phyloP scores from a whole-genome alignment of 1,140 invertebrate species.

The Panulirus ornatus region DNA sequence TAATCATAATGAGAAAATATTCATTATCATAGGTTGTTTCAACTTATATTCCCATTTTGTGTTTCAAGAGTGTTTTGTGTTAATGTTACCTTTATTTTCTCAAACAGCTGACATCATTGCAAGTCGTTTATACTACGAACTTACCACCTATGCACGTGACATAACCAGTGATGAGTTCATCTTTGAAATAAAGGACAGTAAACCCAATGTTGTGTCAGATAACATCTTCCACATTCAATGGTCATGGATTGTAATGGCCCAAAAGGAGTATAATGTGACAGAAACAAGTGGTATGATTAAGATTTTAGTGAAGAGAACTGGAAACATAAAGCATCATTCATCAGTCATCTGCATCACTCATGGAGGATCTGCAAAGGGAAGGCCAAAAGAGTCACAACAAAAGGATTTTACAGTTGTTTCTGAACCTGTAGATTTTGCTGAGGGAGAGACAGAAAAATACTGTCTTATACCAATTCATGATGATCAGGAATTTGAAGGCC shows the following conservation, averaged over 20 bases:
- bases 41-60: background rate
- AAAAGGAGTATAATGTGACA: conserved; percentile 76
- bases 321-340: conserved; percentile 78
- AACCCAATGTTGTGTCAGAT: conserved; percentile 47
- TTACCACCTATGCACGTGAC: conserved; percentile 36
- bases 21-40: background rate
- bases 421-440: conserved; percentile 52
- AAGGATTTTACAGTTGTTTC: conserved; percentile 41
- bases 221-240: conserved; percentile 67
- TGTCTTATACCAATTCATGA: conserved; percentile 59
- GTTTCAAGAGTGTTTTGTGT: background rate
- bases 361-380: conserved; percentile 42
- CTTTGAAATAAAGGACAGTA: conserved; percentile 58
- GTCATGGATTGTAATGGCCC: conserved; percentile 57
- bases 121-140: conserved; percentile 60
- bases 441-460: conserved; percentile 67
- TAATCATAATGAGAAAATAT: background rate
- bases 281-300: conserved; percentile 78
- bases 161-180: conserved; percentile 64
- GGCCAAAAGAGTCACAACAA: background rate
- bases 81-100: background rate
- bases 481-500: conserved; percentile 61
- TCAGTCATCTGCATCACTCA: conserved; percentile 76
- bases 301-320: conserved; percentile 78
- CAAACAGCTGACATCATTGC: conserved; percentile 57